Conservation (phyloP, 2,888 invertebrate genomes). For the Drosophila flavopinicola region DNA sequence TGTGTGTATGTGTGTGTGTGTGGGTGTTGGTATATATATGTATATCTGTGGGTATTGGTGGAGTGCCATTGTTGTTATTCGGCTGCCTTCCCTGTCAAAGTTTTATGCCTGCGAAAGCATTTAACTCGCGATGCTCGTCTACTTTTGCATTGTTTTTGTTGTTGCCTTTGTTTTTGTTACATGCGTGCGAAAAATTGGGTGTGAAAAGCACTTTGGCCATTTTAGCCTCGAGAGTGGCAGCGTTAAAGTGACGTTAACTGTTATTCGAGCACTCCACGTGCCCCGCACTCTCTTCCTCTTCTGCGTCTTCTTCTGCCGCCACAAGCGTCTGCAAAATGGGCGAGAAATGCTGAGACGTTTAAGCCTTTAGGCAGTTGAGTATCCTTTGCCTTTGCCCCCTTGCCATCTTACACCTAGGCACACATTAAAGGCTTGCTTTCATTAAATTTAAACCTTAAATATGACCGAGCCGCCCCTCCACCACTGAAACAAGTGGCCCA, state of each 20-base stretch:
- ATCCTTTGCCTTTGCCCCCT: no score
- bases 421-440: constrained; percentile 59
- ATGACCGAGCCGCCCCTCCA: constrained; percentile 26
- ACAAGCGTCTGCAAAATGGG: constrained; percentile 12
- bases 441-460: constrained; percentile 70
- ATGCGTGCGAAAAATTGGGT: constrained; percentile 71
- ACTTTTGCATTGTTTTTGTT: constrained; percentile 27
- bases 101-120: constrained; percentile 65
- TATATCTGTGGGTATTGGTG: constrained; percentile 7
- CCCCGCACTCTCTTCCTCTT: neutral
- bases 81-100: constrained; percentile 48
- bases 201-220: constrained; percentile 71
- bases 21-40: constrained; percentile 11
- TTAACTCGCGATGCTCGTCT: constrained; percentile 57
- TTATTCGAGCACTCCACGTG: constrained; percentile 54
- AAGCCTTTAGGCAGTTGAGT: constrained; percentile 65
- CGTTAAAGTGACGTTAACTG: constrained; percentile 73
- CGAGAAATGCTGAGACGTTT: constrained; percentile 31
- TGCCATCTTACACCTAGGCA: constrained; percentile 39
- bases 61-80: constrained; percentile 37
- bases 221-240: constrained; percentile 43
- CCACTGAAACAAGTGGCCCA: constrained; percentile 31
- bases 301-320: neutral
- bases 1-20: constrained; percentile 2
- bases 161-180: constrained; percentile 45